These are phyloP conservation scores for Oreotrochilus melanogaster DNA, from an alignment of 2,113 vertebrate genomes.

Conservation along the genomic window DNA sequence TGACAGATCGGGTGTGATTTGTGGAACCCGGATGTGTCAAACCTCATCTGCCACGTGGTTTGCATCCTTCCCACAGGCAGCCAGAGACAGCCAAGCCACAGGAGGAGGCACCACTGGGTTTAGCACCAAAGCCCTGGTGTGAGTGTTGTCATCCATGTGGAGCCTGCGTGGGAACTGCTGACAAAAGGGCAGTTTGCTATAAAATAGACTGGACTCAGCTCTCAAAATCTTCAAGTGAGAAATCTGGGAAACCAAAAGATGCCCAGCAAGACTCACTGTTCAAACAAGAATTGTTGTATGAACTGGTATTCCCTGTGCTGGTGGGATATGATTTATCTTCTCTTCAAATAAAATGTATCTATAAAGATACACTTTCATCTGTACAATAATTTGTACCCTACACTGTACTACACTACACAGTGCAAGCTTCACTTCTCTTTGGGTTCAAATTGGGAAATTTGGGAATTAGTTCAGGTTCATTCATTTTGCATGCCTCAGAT, in stretches of 20 bases:
- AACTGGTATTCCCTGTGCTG: neutral
- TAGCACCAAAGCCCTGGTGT: neutral
- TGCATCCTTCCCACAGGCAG: neutral
- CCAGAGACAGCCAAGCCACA: neutral
- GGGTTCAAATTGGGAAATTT: neutral
- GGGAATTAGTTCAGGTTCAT: neutral
- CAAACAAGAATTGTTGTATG: neutral
- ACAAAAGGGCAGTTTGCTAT: neutral
- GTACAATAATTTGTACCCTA: neutral
- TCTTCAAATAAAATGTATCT: neutral
- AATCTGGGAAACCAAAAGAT: neutral
- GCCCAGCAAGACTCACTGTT: neutral
- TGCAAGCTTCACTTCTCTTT: neutral
- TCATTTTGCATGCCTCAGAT: neutral
- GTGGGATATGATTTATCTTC: neutral
- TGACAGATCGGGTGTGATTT: neutral
- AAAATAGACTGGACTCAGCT: neutral
- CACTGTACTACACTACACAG: neutral
- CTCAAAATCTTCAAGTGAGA: neutral
- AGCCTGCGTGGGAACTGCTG: neutral
- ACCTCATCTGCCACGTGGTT: neutral
- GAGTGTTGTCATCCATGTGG: accelerated
- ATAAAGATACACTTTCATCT: neutral
- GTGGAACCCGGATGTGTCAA: neutral
- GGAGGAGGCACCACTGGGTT: accelerated